These are phyloP conservation scores for Tetheella fluctuosa DNA, from an alignment of 2,888 invertebrate species.

Conservation along the genomic window DNA sequence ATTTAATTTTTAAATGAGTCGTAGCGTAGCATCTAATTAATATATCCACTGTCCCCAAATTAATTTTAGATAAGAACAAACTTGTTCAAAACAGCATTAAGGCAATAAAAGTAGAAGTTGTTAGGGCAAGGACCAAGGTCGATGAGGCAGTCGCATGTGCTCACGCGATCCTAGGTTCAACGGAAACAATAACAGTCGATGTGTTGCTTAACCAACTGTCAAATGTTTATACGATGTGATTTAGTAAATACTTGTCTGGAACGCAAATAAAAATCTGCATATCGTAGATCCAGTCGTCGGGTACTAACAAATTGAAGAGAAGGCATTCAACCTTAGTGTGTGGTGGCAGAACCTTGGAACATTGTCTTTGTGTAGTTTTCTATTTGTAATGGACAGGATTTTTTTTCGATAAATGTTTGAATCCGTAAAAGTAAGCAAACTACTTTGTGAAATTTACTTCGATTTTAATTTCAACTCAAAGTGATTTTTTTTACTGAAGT, in stretches of 20 bases:
- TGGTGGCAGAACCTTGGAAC: too few relatives aligned
- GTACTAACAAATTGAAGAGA: not conserved
- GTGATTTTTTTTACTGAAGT: too few relatives aligned
- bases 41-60: conserved; percentile 17
- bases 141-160: conserved; percentile 45
- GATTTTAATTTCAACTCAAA: too few relatives aligned
- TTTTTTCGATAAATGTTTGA: too few relatives aligned
- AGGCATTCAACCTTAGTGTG: not conserved
- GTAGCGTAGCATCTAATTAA: too few relatives aligned
- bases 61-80: conserved; percentile 27
- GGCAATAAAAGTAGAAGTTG: conserved; percentile 38
- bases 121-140: conserved; percentile 56
- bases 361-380: too few relatives aligned
- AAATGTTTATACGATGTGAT: conserved; percentile 24
- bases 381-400: too few relatives aligned
- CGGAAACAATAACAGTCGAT: conserved; percentile 41
- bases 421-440: too few relatives aligned
- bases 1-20: too few relatives aligned
- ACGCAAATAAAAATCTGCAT: conserved; percentile 19
- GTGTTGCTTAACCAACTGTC: conserved; percentile 31
- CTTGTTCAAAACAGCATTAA: conserved; percentile 28
- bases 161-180: conserved; percentile 52
- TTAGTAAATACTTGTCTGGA: conserved; percentile 22
- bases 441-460: too few relatives aligned
- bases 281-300: conserved; percentile 13